Conservation (phyloP, 1,140 invertebrate genomes). For the Neodiprion lecontei region DNA sequence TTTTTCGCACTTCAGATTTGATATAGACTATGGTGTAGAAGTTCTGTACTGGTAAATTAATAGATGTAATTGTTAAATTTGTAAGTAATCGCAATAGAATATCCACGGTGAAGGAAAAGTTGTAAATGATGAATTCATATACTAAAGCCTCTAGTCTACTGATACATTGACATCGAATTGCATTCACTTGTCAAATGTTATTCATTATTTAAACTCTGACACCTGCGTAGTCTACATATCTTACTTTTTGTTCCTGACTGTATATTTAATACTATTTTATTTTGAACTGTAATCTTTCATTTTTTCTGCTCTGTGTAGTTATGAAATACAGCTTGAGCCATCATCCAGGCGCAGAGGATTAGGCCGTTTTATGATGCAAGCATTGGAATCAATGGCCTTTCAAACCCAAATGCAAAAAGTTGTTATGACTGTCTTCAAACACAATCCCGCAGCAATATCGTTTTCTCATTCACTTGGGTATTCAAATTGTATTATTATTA, state of each 20-base stretch:
- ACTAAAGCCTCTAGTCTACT: not conserved
- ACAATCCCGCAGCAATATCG: constrained; percentile 70
- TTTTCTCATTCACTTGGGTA: constrained; percentile 80
- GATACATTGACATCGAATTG: constrained; percentile 8
- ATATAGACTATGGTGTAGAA: constrained; percentile 77
- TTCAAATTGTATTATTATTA: constrained; percentile 30
- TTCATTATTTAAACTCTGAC: constrained; percentile 3
- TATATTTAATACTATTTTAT: constrained; percentile 4
- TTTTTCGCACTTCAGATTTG: constrained; percentile 83
- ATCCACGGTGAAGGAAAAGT: not conserved
- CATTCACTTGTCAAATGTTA: constrained; percentile 1
- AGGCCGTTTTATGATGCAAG: constrained; percentile 81
- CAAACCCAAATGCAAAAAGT: constrained; percentile 79
- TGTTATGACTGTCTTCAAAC: constrained; percentile 81
- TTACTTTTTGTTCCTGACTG: no score
- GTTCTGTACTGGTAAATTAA: constrained; percentile 80
- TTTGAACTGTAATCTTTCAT: not conserved
- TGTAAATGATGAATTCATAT: no score
- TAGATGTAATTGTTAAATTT: not conserved
- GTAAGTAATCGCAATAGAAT: not conserved
- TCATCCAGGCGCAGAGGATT: constrained; percentile 73
- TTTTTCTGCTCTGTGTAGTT: constrained; percentile 62
- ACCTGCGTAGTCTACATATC: not conserved
- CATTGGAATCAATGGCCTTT: constrained; percentile 77
- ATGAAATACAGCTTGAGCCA: constrained; percentile 82